Conservation (phyloP, 2,797 vertebrate species). For the Rhinoraja longicauda region DNA sequence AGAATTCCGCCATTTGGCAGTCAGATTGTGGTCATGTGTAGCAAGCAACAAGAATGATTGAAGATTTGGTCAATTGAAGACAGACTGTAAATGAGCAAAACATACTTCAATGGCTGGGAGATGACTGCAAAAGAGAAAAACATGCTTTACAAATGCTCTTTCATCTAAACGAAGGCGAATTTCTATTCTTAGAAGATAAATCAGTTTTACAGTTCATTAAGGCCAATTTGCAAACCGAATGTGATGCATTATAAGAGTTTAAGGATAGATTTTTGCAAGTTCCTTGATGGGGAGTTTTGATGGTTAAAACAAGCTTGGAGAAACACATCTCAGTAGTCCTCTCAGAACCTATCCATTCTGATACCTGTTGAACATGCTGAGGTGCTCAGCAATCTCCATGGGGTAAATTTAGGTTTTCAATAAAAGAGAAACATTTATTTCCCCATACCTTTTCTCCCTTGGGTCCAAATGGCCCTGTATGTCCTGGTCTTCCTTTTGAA, state of each 20-base stretch:
- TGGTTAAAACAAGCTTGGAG: not conserved
- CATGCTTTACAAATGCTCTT: not conserved
- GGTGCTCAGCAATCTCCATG: not conserved
- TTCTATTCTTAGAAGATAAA: not conserved
- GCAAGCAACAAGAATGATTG: not conserved
- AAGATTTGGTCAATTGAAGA: not conserved
- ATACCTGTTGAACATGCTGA: not conserved
- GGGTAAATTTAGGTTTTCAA: not conserved
- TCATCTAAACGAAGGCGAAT: not conserved
- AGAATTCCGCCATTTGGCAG: not conserved
- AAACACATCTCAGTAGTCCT: not conserved
- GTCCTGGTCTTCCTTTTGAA: constrained; percentile 75
- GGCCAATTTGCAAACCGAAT: not conserved
- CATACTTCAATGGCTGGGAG: not conserved
- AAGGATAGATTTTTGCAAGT: not conserved
- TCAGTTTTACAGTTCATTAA: not conserved
- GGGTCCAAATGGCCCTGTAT: constrained; percentile 64
- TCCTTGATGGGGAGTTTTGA: not conserved
- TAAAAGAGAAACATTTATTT: not conserved
- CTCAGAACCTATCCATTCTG: not conserved
- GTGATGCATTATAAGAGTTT: not conserved
- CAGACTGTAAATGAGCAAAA: not conserved
- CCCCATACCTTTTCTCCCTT: constrained; percentile 83
- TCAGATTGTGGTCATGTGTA: not conserved
- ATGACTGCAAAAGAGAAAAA: too few species aligned